Evolutionary conservation across 2,797 vertebrate species (phyloP).

Genomic region (Agapornis canus): DNA sequence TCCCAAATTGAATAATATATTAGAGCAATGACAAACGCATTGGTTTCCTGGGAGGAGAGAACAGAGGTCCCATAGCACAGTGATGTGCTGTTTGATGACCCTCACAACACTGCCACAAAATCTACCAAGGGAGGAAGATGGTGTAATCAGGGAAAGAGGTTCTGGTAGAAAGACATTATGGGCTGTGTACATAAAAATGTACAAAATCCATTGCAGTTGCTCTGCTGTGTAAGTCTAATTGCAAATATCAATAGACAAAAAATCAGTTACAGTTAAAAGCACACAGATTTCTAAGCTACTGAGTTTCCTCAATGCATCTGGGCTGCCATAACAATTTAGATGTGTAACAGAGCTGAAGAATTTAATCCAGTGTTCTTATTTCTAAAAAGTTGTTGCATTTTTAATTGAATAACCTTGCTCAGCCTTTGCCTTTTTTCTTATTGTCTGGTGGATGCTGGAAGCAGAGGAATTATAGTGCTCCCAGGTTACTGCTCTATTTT

Average conservation of each 20-base stretch:
- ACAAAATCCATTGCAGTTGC: neutral
- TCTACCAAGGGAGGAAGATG: neutral
- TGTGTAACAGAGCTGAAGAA: neutral
- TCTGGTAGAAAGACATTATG: neutral
- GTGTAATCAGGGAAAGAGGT: neutral
- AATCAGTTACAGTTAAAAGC: neutral
- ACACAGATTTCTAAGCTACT: neutral
- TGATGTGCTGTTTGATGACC: neutral
- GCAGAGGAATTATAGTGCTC: neutral
- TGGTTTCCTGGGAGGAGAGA: neutral
- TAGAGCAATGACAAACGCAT: neutral
- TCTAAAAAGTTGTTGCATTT: neutral
- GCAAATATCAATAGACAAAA: neutral
- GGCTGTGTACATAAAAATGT: neutral
- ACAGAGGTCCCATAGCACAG: neutral
- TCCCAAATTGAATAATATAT: neutral
- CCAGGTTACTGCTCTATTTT: neutral
- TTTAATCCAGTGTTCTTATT: neutral
- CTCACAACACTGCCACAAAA: neutral
- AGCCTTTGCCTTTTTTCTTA: neutral
- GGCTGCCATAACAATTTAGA: neutral
- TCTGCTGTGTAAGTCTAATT: neutral
- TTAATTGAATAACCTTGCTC: neutral
- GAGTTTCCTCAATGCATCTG: neutral
- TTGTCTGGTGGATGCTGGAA: neutral